Evolutionary conservation across 2,888 invertebrate species (phyloP).

Genomic region (Piscicola geometra): DNA sequence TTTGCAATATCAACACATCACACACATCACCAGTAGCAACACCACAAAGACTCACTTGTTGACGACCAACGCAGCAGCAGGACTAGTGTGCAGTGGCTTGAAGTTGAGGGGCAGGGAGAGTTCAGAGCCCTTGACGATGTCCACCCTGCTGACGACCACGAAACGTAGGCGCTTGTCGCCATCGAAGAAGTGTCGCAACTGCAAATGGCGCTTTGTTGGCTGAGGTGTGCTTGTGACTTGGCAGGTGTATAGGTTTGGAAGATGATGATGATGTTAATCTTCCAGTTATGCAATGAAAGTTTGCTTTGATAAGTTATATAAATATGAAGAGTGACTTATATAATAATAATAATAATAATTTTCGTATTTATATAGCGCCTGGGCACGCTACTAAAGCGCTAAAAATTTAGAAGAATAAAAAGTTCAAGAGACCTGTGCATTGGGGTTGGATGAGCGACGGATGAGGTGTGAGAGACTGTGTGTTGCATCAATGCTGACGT

Average conservation of each 20-base stretch:
- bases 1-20: background rate
- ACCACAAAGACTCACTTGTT: background rate
- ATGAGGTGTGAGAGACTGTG: slow-evolving; percentile 17
- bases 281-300: too few relatives aligned
- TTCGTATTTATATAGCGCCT: too few relatives aligned
- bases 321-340: too few relatives aligned
- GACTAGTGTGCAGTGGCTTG: background rate
- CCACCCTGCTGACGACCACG: slow-evolving; percentile 7
- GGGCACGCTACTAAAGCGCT: too few relatives aligned
- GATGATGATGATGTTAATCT: too few relatives aligned
- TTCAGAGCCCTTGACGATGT: slow-evolving; percentile 21
- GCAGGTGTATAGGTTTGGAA: too few relatives aligned
- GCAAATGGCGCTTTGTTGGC: too few relatives aligned
- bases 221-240: too few relatives aligned
- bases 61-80: background rate
- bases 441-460: slow-evolving; percentile 30
- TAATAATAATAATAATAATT: too few relatives aligned
- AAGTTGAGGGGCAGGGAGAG: slow-evolving; percentile 28
- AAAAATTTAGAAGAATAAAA: too few relatives aligned
- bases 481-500: slow-evolving; percentile 25
- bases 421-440: slow-evolving; percentile 30
- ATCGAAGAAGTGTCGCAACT: slow-evolving; percentile 32
- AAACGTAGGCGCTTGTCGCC: slow-evolving; percentile 22
- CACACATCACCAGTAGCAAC: background rate
- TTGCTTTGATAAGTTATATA: too few relatives aligned